Evolutionary conservation across 1,140 invertebrate species (phyloP), one percentile per base, ranked within the genome.

Genomic region (Danaus melanippus): DNA sequence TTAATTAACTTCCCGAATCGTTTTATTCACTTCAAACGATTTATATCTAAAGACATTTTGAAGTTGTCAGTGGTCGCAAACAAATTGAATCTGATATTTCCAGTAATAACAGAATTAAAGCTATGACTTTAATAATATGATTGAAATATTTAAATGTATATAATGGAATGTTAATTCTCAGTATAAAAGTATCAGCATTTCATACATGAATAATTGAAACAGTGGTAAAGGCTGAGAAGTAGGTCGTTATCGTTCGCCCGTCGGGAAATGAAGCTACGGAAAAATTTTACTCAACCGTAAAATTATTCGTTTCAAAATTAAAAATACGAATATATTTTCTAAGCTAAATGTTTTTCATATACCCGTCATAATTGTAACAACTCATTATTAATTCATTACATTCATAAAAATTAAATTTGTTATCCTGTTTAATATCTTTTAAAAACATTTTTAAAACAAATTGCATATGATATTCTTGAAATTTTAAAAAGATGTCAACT

Each of bases 181-280:
- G 12, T 42, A 50, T 42, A 41, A 41, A 54, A 54, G 15, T 54
- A 54, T 42, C 42, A 42, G 12, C 21, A 74, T 74, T 70, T 76
- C 67, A 79, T 77, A 69, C 71, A 75, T 76, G 76, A 74, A 81
- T 79, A 81, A 81, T 81, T 81, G 74, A 76, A 73, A 76, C 66
- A 67, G 64, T 73, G 71, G 76, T 71, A 69, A 79, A 71, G 67
- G 69, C 67, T 32, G 21, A 71, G 56, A 70, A 76, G 71, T 74
- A 73, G 69, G 74, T 78, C 78, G 71, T 81, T 81, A 76, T 70
- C 63, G 69, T 48, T 53, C 62, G 58, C 61, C 78, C 71, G 62
- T 51, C 47, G 76, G 78, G 78, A 79, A 81, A 77, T 77, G 67
- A 77, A 61, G 64, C 68, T 54, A 64, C 55, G 65, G 64, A 66